A percentile compares a stretch with the other conserved stretches of the same genome.
Conservation (phyloP, 2,888 invertebrate species). For the Acronicta alni region DNA sequence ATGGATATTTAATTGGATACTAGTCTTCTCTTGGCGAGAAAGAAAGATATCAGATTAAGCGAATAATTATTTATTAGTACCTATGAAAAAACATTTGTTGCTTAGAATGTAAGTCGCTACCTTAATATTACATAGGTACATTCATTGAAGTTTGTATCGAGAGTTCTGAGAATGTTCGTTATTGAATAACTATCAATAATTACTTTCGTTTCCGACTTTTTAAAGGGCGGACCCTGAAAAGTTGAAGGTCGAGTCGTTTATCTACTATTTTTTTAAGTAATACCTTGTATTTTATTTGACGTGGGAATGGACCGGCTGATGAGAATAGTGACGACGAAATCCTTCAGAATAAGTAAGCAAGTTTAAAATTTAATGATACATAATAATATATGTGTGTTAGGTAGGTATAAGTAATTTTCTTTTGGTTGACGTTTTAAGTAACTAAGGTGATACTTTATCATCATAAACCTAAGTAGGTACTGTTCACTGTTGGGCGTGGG, state of each 20-base stretch:
- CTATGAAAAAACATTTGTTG: too few species aligned
- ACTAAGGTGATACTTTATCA: too few species aligned
- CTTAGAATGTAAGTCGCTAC: too few species aligned
- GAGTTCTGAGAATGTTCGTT: slow-evolving; percentile 1
- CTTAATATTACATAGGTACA: too few species aligned
- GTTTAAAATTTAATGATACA: slow-evolving; percentile 17
- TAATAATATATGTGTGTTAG: slow-evolving; percentile 15
- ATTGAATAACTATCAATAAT: slow-evolving; percentile 9
- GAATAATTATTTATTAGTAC: too few species aligned
- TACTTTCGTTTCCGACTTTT: slow-evolving; percentile 14
- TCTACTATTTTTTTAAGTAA: slow-evolving; percentile 11
- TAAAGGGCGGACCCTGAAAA: slow-evolving; percentile 7
- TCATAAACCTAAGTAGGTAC: too few species aligned
- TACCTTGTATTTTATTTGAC: slow-evolving; percentile 7
- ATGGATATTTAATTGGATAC: too few species aligned
- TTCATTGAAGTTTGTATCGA: slow-evolving; percentile 1
- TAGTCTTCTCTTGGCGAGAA: too few species aligned
- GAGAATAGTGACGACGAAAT: slow-evolving; percentile 4
- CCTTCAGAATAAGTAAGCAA: slow-evolving; percentile 40
- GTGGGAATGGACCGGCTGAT: slow-evolving; percentile 36
- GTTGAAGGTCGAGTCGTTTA: slow-evolving; percentile 35
- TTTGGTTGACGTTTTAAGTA: too few species aligned
- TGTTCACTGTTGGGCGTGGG: too few species aligned
- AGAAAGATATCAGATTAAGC: too few species aligned
- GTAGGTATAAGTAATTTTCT: background rate